Evolutionary conservation across 92 coral and sea anemone genomes (phyloP), one percentile per base, ranked within the genome.

Genomic region (Parazoanthus swiftii): DNA sequence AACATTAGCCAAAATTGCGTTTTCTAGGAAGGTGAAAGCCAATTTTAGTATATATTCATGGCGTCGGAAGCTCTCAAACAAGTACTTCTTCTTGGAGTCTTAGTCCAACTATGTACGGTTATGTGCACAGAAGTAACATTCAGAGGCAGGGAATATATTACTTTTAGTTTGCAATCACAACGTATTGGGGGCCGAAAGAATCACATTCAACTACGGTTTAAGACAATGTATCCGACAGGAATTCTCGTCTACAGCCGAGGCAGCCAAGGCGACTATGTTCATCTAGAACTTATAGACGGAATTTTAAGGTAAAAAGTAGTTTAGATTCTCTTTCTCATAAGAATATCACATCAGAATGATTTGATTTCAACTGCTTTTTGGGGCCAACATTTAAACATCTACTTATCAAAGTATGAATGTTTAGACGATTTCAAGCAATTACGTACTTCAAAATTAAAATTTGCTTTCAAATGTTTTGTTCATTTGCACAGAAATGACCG

Each of bases 41-140:
- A 10, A 46, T 42, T 44, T 84, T 33, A 25, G 18, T 54, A 29
- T 58, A 10, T 58, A 21, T 6, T 70, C 25, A 84, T 84, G 87
- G 87, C 77, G 78, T 68, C 78, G 42, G 43, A 39, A 84, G 75
- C 23, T 26, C 43, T 39, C 74, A 71, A 18, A 26, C 79, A 42
- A 25, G 44, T 84, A 16, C 46, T 44, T 16, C 65, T 43, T 36
- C 26, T 68, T 44, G 36, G 58, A 59, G 79, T 71, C 26, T 25
- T 84, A 16, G 48, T 29, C 13, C 79, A 84, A 71, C 66, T 84
- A 13, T 84, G 78, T 73, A n/a, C 75, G 15, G 48, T 46, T 4
- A 20, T 71, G n/a, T 72, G 66, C 65, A 84, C 79, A 44, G 87
- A 84, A 71, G 87, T 84, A 26, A 84, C 87, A 42, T 84, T 84